Base-by-base conservation (phyloP, 2,113 vertebrate species). In the Canis aureus region DNA sequence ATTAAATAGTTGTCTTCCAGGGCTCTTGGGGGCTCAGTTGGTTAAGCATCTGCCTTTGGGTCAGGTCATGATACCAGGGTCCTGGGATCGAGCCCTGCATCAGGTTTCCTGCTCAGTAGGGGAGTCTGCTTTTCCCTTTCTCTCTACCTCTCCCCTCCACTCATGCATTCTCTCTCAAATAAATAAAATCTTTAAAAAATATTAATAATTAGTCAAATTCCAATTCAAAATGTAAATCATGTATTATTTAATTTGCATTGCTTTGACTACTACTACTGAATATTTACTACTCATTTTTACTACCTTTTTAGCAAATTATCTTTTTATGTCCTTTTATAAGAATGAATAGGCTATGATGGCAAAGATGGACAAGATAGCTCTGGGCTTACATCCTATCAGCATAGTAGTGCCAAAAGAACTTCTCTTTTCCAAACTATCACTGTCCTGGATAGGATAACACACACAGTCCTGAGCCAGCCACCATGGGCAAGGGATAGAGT, bases 181-280 rank as follows among this genome's bases (percentile, higher is more conserved):
- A 43, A 43, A 43, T 43, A 43, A 43, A 43, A 43, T 43, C 43
- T 43, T 43, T 43, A 43, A 43, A 43, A 43, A 43, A 43, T 43
- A 43, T 43, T 43, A 43, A 43, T 43, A 43, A 55, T 60, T 60
- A 89, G 57, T n/a, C 55, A 85, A 59, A 85, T 89, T 82, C 17
- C 79, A 93, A 82, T 87, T 96, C 19, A 76, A 81, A 78, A 93
- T 92, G 25, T 83, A 92, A 94, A 92, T 85, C 27, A 49, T 60
- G 35, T 8, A 11, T 38, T 83, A 13, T 83, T 93, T 93, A 89
- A 92, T 92, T 69, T 66, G 13, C 16, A 59, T 86, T 80, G 69
- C 49, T 87, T 69, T 95, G 22, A 51, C 78, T 81, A 53, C 35
- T 78, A 89, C 51, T 79, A 71, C 43, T n/a, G 23, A 86, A 76